These are phyloP conservation scores for Montipora sp. DNA, from an alignment of 64 coral and sea anemone species.

Conservation along the genomic window DNA sequence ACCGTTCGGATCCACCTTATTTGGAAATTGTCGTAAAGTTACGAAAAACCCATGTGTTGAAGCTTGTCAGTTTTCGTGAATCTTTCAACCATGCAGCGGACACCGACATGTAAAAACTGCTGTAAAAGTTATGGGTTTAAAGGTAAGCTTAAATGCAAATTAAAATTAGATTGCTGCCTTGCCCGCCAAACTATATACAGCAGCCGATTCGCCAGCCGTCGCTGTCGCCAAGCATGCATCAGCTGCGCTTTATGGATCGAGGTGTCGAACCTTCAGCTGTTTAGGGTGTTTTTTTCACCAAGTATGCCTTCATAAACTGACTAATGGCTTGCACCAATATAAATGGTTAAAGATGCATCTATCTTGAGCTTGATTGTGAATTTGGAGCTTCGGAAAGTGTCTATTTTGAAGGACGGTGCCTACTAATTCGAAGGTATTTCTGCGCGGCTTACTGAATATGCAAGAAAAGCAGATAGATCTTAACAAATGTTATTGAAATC, in stretches of 20 bases:
- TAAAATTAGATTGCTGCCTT: background rate
- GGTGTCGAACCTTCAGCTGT: background rate
- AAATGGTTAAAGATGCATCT: background rate
- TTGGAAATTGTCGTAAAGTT: conserved; percentile 24
- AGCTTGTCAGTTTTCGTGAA: background rate
- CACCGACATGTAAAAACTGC: conserved; percentile 85
- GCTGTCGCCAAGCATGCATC: background rate
- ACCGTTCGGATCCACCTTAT: conserved; percentile 10
- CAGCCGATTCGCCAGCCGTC: background rate
- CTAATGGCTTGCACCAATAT: background rate
- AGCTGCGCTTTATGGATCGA: background rate
- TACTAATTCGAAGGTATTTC: too few relatives aligned
- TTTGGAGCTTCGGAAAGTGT: too few relatives aligned
- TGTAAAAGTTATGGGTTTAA: conserved; percentile 80
- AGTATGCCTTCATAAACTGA: background rate
- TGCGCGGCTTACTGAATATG: too few relatives aligned
- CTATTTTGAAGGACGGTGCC: too few relatives aligned
- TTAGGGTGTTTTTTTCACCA: too few relatives aligned
- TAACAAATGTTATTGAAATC: too few relatives aligned
- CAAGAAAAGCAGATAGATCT: too few relatives aligned
- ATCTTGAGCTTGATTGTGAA: too few relatives aligned
- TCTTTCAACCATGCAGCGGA: conserved; percentile 70
- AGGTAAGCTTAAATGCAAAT: conserved; percentile 46
- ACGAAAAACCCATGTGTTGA: conserved; percentile 29
- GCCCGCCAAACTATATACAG: background rate